phyloP scores from a whole-genome alignment of 2,888 invertebrate genomes.

The Xanthia togata region DNA sequence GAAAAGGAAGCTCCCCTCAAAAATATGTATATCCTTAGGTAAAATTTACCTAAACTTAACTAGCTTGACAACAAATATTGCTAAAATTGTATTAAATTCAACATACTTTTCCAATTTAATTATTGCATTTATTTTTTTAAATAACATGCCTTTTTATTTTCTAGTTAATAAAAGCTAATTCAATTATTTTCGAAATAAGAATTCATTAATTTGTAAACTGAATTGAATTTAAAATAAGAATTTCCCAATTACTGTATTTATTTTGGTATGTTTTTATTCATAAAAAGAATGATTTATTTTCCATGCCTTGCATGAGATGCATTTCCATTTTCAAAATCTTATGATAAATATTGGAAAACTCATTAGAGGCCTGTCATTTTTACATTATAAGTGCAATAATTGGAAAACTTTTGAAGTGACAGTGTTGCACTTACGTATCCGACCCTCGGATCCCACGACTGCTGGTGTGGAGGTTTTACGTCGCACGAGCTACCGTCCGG shows the following conservation, averaged over 20 bases:
- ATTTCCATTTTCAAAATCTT: slow-evolving; percentile 1
- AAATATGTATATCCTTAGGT: slow-evolving; percentile 66
- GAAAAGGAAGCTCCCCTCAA: slow-evolving; percentile 74
- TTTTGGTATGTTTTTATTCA: background rate
- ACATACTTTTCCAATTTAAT: background rate
- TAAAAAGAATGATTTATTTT: background rate
- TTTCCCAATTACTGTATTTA: slow-evolving; percentile 47
- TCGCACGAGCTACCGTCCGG: slow-evolving; percentile 87
- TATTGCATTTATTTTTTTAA: slow-evolving; percentile 17
- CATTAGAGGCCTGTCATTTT: background rate
- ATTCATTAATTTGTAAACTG: background rate
- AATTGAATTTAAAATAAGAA: slow-evolving; percentile 23
- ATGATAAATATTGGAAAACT: slow-evolving; percentile 16
- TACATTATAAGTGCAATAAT: slow-evolving; percentile 45
- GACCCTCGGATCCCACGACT: slow-evolving; percentile 88
- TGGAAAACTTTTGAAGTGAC: slow-evolving; percentile 41
- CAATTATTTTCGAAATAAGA: slow-evolving; percentile 27
- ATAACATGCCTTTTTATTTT: background rate
- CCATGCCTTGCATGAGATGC: too few species aligned
- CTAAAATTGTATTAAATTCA: slow-evolving; percentile 2
- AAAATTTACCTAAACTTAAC: slow-evolving; percentile 55
- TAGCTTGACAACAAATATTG: slow-evolving; percentile 13
- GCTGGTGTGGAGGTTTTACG: slow-evolving; percentile 87
- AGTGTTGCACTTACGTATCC: slow-evolving; percentile 85
- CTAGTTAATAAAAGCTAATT: slow-evolving; percentile 3